Evolutionary conservation across 2,888 invertebrate genomes (phyloP).

Genomic region (Tinea pellionella): DNA sequence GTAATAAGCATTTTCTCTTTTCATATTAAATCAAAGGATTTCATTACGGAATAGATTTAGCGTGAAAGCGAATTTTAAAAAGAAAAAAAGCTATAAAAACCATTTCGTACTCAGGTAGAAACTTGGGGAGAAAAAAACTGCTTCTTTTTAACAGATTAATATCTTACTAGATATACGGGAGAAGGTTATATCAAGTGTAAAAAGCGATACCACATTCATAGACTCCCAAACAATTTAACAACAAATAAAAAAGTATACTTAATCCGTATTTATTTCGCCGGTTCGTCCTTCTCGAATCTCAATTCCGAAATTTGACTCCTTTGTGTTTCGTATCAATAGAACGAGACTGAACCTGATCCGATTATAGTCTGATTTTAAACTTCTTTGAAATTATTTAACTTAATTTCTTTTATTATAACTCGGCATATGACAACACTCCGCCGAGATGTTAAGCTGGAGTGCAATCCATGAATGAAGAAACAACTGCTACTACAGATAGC

Average conservation of each 20-base stretch:
- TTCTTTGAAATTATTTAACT: not conserved
- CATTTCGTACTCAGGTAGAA: not conserved
- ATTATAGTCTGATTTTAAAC: slow-evolving; percentile 15
- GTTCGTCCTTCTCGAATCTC: slow-evolving; percentile 17
- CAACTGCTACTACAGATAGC: too few species aligned
- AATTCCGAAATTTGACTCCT: slow-evolving; percentile 25
- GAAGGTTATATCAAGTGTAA: slow-evolving; percentile 12
- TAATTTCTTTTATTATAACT: not conserved
- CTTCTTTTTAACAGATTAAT: slow-evolving; percentile 9
- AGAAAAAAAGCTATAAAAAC: not conserved
- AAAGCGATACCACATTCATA: slow-evolving; percentile 9
- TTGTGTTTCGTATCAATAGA: slow-evolving; percentile 22
- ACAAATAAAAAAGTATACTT: not conserved
- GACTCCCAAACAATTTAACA: slow-evolving; percentile 8
- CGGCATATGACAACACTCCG: too few species aligned
- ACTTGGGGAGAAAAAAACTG: not conserved
- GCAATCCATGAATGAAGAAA: too few species aligned
- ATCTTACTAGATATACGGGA: not conserved
- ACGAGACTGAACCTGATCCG: slow-evolving; percentile 17
- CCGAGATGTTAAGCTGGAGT: too few species aligned
- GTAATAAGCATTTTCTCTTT: slow-evolving; percentile 33
- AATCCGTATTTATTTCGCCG: slow-evolving; percentile 13
- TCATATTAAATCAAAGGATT: slow-evolving; percentile 39
- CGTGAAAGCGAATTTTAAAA: slow-evolving; percentile 44
- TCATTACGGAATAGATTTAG: slow-evolving; percentile 35